Base-by-base conservation (phyloP, 2,797 vertebrate species). In the Enteromius argenteus region DNA sequence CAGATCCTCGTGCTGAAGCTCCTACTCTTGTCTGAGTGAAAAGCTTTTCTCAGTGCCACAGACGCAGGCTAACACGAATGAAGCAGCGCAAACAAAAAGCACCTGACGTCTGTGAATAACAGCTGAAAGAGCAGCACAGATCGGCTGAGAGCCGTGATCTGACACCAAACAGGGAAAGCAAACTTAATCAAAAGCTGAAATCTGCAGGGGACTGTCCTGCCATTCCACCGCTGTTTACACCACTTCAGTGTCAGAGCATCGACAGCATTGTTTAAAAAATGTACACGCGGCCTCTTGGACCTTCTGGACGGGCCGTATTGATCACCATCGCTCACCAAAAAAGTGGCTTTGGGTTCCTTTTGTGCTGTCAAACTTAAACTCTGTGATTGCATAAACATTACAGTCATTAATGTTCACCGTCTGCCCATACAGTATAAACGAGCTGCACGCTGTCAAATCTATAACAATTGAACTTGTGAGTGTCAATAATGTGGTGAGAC, bases 51-150 rank as follows among this genome's bases (percentile, higher is more conserved):
- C 23, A 78, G 58, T 8, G 58, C 35, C 27, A 49, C 30, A 30
- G 44, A 72, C 9, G 39, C 37, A 77, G 15, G 49, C 35, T 58
- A 76, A 58, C 35, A 76, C 39, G 51, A 39, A 58, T 17, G 35
- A 35, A 75, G 32, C 13, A 1, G 13, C 9, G 32, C 73, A 23
- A 35, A 75, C 19, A 75, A 23, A 39, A 39, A 58, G 35, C 74
- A 58, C 21, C 51, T 76, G 72, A 53, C 51, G 15, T 75, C 51
- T 15, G 49, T 39, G 51, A 74, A 74, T 35, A 74, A 74, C 72
- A 74, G 72, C 30, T 49, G 44, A 51, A 27, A 73, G 46, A 30
- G 46, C 46, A 3, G 46, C 71, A 74, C 30, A 27, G 73, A 76
- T 56, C 37, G 56, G 21, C 73, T 1, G 21, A 76, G 19, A 30